Conservation (phyloP, 2,113 vertebrate species). For the Anseranas semipalmata region DNA sequence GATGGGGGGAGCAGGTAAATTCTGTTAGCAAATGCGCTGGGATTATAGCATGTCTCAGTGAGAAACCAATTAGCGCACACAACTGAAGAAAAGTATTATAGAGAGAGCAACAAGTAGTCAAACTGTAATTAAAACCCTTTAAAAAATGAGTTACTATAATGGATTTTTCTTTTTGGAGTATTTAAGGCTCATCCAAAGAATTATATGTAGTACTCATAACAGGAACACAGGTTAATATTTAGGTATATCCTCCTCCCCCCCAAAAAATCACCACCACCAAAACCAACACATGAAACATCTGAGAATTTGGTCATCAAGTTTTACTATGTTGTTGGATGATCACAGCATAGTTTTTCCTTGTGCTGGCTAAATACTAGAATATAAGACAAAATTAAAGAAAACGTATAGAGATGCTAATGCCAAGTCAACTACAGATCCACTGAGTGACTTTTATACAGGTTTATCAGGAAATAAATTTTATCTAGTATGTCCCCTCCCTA, state of each 20-base stretch:
- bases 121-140: not conserved
- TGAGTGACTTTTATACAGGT: not conserved
- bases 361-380: not conserved
- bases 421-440: not conserved
- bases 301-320: not conserved
- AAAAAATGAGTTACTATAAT: not conserved
- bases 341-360: not conserved
- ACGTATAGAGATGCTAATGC: not conserved
- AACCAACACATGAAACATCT: not conserved
- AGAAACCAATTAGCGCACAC: not conserved
- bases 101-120: not conserved
- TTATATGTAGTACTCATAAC: not conserved
- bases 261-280: not conserved
- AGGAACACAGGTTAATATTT: not conserved
- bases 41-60: not conserved
- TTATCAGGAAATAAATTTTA: not conserved
- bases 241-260: not conserved
- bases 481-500: not conserved
- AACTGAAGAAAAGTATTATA: not conserved
- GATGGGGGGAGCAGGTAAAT: not conserved
- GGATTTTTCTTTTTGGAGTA: not conserved
- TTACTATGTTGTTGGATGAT: not conserved
- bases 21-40: accelerated
- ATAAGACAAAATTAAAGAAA: not conserved
- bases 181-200: not conserved